Base-by-base conservation (phyloP, 2,888 invertebrate species). In the Synergus gifuensis region DNA sequence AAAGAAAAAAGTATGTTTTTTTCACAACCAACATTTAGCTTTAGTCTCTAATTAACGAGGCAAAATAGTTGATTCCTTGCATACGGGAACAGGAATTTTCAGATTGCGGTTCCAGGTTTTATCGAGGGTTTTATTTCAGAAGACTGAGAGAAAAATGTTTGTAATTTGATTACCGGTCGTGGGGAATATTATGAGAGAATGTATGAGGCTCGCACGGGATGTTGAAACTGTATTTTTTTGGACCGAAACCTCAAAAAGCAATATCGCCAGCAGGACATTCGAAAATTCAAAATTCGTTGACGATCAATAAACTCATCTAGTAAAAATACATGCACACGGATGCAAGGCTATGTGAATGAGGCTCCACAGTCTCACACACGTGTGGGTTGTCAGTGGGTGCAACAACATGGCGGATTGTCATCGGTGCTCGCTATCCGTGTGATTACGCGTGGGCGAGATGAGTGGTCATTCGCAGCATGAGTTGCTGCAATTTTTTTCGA, bases 331-430 rank as follows among this genome's bases (percentile, higher is more conserved):
- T 36, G 16, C 73, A 69, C 49, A 54, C 49, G 9, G 49, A 22
- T 22, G 28, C 28, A 69, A 36, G 36, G n/a, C 54, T 79, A 79
- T 84, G 84, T 80, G 79, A 83, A 79, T 66, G 78, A 78, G 66
- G 79, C 81, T 77, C 79, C 79, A 78, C 69, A 81, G 82, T 81
- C 80, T 81, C 82, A 79, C 82, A 78, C 84, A 85, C 80, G 83
- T 86, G 87, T 88, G 87, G 86, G 86, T 81, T 86, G 88, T 85
- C 87, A 85, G 88, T 88, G 88, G 88, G 87, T 88, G 88, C 86
- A 86, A 87, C 86, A 88, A 87, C 85, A 87, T 87, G 88, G 87
- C 87, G 84, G 85, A 84, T 85, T 85, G 86, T 87, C 88, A 87
- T 87, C 88, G 83, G 84, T 82, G 86, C 87, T 87, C 84, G 86